Evolutionary conservation across 2,888 invertebrate species (phyloP).

Genomic region (Ectobius pallidus): DNA sequence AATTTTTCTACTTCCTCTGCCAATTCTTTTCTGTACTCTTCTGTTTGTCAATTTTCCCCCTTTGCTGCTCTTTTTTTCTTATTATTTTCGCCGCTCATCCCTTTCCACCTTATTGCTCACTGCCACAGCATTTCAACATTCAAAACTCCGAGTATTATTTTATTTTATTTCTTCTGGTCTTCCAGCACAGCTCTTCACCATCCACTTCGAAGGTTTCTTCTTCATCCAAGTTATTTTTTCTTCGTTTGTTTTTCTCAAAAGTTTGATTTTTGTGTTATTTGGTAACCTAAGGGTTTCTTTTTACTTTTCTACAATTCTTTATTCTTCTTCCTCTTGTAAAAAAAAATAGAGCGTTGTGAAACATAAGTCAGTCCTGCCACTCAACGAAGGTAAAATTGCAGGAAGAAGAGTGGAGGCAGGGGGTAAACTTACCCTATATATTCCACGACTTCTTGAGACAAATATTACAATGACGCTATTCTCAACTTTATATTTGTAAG

Average conservation of each 20-base stretch:
- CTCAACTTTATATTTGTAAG: constrained; percentile 4
- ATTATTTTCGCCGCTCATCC: background rate
- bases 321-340: background rate
- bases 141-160: constrained; percentile 13
- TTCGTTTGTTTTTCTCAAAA: background rate
- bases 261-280: constrained; percentile 22
- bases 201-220: background rate
- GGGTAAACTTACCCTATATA: background rate
- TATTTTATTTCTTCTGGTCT: background rate
- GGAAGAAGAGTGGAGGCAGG: background rate
- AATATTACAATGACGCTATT: background rate
- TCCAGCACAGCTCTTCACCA: background rate
- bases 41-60: constrained; percentile 4
- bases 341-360: background rate
- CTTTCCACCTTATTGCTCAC: constrained; percentile 22
- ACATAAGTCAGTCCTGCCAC: constrained; percentile 7
- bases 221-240: background rate
- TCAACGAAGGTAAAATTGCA: background rate
- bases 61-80: background rate
- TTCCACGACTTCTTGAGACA: background rate
- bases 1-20: too few species aligned
- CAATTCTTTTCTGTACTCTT: background rate
- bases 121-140: constrained; percentile 21
- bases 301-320: background rate
- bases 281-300: constrained; percentile 1